Base-by-base conservation (phyloP, 2,888 invertebrate species). In the Molorchus minor region DNA sequence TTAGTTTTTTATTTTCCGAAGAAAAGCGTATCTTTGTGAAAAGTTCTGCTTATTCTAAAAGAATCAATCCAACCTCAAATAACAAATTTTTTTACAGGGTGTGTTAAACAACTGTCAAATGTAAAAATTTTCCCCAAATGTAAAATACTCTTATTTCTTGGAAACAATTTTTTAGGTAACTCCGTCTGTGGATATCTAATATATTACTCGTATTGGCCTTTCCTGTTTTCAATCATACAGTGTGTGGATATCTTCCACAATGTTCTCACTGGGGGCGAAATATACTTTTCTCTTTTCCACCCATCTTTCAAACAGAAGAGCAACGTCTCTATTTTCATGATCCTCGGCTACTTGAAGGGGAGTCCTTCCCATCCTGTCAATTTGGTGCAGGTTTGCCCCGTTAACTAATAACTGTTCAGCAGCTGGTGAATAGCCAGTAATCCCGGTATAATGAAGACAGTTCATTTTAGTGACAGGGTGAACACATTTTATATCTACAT, bases 401-500 rank as follows among this genome's bases (percentile, higher is more conserved):
- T 43, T 38, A 5, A 41, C 36, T 19, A 71, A 40, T n/a, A 73
- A 58, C 25, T 57, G 58, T 38, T 57, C 55, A 1, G 65, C 71
- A n/a, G 71, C 49, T 1, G 69, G 68, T 1, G 63, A 15, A 43
- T 70, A 71, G 5, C 70, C 70, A 10, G 63, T 64, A 4, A 73
- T 67, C 0, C 63, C 70, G 1, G 49, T 64, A 17, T 68, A 61
- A 20, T 74, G 74, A 2, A 73, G 60, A 35, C 71, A 65, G 25
- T 69, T 72, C 33, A 63, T 62, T 7, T 61, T 54, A 4, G 71
- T 64, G 25, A 69, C 30, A 0, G 57, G 64, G 38, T 70, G 64
- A n/a, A 51, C 4, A 10, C 70, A 64, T 33, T 69, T 67, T 1
- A 67, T 20, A 41, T 72, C 56, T n/a, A 61, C 65, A 0, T 67